Conservation (phyloP, 2,113 vertebrate species). For the Pitta sordida region DNA sequence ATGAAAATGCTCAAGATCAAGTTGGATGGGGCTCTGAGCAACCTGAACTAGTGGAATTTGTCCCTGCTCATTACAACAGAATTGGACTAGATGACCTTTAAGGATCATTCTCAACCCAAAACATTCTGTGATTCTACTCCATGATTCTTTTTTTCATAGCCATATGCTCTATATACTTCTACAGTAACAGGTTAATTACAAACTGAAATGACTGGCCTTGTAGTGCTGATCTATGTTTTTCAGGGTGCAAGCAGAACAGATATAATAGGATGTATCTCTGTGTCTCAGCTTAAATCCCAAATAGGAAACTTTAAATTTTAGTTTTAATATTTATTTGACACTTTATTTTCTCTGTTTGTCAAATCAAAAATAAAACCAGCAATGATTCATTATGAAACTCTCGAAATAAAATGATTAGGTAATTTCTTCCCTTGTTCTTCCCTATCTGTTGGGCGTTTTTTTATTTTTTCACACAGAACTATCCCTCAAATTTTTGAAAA, state of each 20-base stretch:
- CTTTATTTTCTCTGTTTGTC: not conserved
- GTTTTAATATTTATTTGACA: not conserved
- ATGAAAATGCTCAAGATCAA: not conserved
- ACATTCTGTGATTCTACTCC: not conserved
- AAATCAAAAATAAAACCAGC: not conserved
- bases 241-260: not conserved
- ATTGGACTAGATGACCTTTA: not conserved
- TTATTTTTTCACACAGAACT: not conserved
- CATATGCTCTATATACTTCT: fast-evolving
- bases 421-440: not conserved
- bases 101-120: not conserved
- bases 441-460: fast-evolving
- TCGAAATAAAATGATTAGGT: not conserved
- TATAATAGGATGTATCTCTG: not conserved
- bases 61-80: not conserved
- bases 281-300: not conserved
- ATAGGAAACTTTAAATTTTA: not conserved
- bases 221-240: not conserved
- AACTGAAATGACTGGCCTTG: not conserved
- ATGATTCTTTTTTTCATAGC: not conserved
- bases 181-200: not conserved
- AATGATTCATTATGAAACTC: not conserved
- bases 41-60: not conserved
- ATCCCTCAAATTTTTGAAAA: not conserved
- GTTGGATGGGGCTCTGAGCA: not conserved